These are phyloP conservation scores for Dipodomys spectabilis DNA, from an alignment of 2,113 vertebrate species.

Conservation along the genomic window DNA sequence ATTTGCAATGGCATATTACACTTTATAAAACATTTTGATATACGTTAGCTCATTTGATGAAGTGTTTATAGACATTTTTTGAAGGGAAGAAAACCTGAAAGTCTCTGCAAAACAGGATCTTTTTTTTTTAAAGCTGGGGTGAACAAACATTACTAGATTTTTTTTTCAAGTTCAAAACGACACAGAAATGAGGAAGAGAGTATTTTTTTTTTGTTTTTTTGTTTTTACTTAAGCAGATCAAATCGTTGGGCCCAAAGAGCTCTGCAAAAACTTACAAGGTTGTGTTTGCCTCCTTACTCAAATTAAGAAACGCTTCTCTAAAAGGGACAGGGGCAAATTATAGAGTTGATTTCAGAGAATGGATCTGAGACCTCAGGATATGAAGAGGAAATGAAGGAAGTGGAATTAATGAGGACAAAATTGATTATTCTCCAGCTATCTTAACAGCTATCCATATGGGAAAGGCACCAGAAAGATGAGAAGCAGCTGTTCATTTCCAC, in stretches of 20 bases:
- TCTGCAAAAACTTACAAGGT: conserved; percentile 24
- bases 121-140: conserved; percentile 27
- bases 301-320: conserved; percentile 19
- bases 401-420: conserved; percentile 4
- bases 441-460: neutral
- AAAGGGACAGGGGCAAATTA: neutral
- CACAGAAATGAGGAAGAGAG: conserved; percentile 50
- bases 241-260: neutral
- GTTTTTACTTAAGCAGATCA: conserved; percentile 53
- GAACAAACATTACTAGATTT: conserved; percentile 14
- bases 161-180: conserved; percentile 59
- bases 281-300: neutral
- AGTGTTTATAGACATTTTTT: conserved; percentile 34
- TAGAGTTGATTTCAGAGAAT: neutral
- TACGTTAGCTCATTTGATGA: conserved; percentile 47
- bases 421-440: neutral
- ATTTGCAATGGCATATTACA: conserved; percentile 43
- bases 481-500: conserved; percentile 38
- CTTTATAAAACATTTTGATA: conserved; percentile 37
- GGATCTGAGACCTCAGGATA: neutral
- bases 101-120: conserved; percentile 26
- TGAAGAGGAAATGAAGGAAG: neutral
- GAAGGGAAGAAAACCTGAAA: neutral
- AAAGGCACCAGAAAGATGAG: conserved; percentile 6
- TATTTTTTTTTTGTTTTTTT: neutral